These are phyloP conservation scores for Dinothrombium tinctorium DNA, from an alignment of 1,140 invertebrate genomes.

Conservation along the genomic window DNA sequence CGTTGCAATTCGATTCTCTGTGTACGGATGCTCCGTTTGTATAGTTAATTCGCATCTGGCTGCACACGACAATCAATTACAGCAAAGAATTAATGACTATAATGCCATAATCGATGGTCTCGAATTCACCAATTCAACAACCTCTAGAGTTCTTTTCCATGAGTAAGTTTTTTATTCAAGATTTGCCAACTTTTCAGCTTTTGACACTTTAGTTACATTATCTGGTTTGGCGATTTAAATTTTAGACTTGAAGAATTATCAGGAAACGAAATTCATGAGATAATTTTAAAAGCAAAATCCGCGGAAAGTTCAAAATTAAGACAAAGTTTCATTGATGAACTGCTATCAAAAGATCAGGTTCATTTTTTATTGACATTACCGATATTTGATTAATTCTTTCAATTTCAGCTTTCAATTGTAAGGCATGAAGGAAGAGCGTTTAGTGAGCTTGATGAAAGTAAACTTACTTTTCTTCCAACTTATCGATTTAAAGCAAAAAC, in stretches of 20 bases:
- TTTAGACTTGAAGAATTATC: constrained; percentile 46
- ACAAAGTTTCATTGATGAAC: not conserved
- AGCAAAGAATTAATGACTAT: constrained; percentile 59
- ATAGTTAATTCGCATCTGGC: constrained; percentile 68
- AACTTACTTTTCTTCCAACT: constrained; percentile 58
- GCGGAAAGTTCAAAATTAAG: not conserved
- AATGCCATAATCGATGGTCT: constrained; percentile 38
- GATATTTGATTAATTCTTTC: constrained; percentile 1
- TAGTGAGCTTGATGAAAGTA: constrained; percentile 42
- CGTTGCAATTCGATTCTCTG: constrained; percentile 54
- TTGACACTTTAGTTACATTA: constrained; percentile 41
- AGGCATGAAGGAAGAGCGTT: constrained; percentile 48
- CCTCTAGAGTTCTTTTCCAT: constrained; percentile 60
- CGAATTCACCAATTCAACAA: constrained; percentile 34
- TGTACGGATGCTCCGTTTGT: constrained; percentile 61
- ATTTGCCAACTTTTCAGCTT: constrained; percentile 6
- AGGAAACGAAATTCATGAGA: constrained; percentile 25
- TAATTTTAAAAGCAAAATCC: not conserved
- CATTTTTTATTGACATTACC: constrained; percentile 1
- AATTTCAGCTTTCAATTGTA: constrained; percentile 29
- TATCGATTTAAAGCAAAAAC: constrained; percentile 55
- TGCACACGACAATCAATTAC: constrained; percentile 53
- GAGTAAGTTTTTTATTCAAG: constrained; percentile 34
- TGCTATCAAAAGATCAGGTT: constrained; percentile 39
- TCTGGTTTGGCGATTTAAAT: constrained; percentile 86